Base-by-base conservation (phyloP, 1,140 invertebrate species). In the Leptoteleia sp. region DNA sequence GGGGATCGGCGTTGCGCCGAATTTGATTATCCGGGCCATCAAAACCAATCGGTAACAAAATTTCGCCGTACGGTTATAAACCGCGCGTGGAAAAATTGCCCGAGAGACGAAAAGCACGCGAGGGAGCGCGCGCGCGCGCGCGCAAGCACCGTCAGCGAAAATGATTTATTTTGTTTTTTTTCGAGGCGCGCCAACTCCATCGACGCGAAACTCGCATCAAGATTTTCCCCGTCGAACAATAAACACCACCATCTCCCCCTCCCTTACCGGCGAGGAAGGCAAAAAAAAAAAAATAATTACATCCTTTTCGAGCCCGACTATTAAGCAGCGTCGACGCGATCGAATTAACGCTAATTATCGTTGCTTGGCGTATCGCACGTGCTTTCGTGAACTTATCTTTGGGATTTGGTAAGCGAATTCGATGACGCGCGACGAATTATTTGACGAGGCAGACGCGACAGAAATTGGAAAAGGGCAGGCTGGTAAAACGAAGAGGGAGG, bases 331-430 rank as follows among this genome's bases (percentile, higher is more conserved):
- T 71, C 76, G 76, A 72, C 59, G 61, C 54, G 54, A 78, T 78
- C 67, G 76, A 78, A 78, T 78, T 67, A 72, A 62, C 67, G 76
- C 76, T 78, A 78, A 78, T 78, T 78, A 78, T 72, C 76, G 76
- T 47, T 47, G 61, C 67, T 67, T 78, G 52, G 61, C 54, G 54
- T 67, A 78, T 78, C 67, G 61, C 76, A 78, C 67, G 33, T 78
- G 37, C 43, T 61, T 76, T 83, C 70, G 70, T 33, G 13, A 61
- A 76, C 75, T 79, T 76, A 79, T 80, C 65, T 70, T 72, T 47
- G 65, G 40, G 78, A 80, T 78, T 80, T 75, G 67, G 72, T 73
- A 59, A 76, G 73, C 76, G 67, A 79, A 81, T 82, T 81, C 80
- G 76, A 59, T 72, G 61, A 80, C 78, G 75, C 70, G 80, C 65